These are phyloP conservation scores for Nesometra sesokonis DNA, from an alignment of 35 echinoderm and acorn worm species.

Conservation along the genomic window DNA sequence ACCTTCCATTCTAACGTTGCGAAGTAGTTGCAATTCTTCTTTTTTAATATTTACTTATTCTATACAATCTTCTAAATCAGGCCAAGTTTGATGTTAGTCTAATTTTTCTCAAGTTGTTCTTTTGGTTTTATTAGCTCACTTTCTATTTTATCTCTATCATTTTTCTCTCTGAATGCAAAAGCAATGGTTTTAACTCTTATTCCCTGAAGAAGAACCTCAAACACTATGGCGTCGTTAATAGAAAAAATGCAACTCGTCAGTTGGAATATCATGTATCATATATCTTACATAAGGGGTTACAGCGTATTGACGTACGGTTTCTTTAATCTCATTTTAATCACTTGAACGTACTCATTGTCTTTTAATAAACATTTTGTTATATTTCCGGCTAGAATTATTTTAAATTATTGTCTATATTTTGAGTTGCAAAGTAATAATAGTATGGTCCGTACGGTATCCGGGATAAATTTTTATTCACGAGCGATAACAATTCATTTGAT, in stretches of 20 bases:
- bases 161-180: not conserved
- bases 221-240: not conserved
- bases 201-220: not conserved
- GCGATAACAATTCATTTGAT: not conserved
- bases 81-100: no score
- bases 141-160: not conserved
- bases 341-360: not conserved
- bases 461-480: not conserved
- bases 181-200: not conserved
- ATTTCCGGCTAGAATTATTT: not conserved
- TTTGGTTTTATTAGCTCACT: no score
- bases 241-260: not conserved
- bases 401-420: not conserved
- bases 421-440: not conserved
- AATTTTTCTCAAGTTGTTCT: no score
- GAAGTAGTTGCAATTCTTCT: no score
- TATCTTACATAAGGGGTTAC: not conserved
- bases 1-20: no score
- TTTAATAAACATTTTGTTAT: not conserved
- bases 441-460: not conserved
- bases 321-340: not conserved
- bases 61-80: no score
- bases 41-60: no score
- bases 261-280: not conserved
- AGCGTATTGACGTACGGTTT: not conserved